phyloP scores from a whole-genome alignment of 2,797 vertebrate genomes.

The Phataginus tetradactyla region DNA sequence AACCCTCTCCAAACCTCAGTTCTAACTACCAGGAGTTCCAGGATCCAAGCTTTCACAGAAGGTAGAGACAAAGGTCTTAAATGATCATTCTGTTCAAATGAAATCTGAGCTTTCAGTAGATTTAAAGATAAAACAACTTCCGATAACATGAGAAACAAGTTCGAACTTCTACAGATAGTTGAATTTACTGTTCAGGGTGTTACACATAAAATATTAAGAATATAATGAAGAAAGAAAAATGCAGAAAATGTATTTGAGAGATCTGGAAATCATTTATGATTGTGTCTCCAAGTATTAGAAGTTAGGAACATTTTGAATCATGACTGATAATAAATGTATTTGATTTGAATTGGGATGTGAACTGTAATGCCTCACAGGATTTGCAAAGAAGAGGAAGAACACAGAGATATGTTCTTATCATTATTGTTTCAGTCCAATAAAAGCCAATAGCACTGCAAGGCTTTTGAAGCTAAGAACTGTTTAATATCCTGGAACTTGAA shows the following conservation, averaged over 20 bases:
- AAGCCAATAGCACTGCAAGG: neutral
- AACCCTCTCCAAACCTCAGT: neutral
- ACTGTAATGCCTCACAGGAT: neutral
- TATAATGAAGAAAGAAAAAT: neutral
- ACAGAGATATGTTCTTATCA: neutral
- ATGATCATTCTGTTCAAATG: neutral
- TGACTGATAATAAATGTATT: conserved; percentile 14
- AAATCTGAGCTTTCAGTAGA: conserved; percentile 1
- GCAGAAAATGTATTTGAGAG: neutral
- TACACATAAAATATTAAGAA: neutral
- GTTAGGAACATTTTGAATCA: neutral
- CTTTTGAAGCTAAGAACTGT: neutral
- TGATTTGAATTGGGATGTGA: neutral
- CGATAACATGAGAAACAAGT: neutral
- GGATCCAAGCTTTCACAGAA: neutral
- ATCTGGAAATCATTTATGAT: neutral
- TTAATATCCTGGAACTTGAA: neutral
- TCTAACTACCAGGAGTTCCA: neutral
- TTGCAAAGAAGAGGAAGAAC: neutral
- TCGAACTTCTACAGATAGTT: neutral
- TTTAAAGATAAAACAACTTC: conserved; percentile 34
- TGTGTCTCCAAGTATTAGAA: neutral
- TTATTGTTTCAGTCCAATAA: neutral
- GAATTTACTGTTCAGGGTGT: neutral
- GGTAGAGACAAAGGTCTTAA: neutral